A percentile compares a stretch with the other conserved stretches of the same genome.
These are phyloP conservation scores for Argyrosomus japonicus DNA, from an alignment of 2,113 vertebrate genomes.

Conservation along the genomic window DNA sequence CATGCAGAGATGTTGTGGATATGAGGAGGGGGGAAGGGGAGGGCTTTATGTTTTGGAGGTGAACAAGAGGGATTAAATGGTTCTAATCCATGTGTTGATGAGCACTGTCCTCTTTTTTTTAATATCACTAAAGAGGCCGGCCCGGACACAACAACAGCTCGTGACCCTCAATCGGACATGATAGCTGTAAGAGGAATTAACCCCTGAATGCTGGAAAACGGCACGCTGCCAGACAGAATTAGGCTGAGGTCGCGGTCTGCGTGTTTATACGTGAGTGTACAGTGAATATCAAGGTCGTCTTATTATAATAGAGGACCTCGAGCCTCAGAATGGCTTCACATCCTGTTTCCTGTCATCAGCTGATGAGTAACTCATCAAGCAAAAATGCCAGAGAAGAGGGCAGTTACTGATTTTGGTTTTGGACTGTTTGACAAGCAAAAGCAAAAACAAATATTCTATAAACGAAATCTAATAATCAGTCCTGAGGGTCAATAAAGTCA, in stretches of 20 bases:
- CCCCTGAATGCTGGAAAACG: conserved; percentile 23
- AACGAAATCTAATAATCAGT: not conserved
- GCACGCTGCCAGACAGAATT: not conserved
- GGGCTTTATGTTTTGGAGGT: conserved; percentile 38
- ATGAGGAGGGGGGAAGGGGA: not conserved
- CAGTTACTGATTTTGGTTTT: not conserved
- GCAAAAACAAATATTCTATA: not conserved
- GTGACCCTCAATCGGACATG: not conserved
- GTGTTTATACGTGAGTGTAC: conserved; percentile 16
- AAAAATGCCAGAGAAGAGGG: not conserved
- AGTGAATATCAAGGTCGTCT: not conserved
- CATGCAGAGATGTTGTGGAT: not conserved
- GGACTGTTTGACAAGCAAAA: not conserved
- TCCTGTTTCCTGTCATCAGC: not conserved
- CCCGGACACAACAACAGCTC: conserved; percentile 49
- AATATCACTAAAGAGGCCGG: conserved; percentile 9
- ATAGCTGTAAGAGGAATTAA: conserved; percentile 48
- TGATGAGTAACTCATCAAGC: not conserved
- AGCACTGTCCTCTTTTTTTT: conserved; percentile 40
- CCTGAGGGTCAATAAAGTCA: not conserved
- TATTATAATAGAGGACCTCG: not conserved
- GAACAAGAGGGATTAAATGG: conserved; percentile 54
- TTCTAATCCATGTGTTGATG: conserved; percentile 61
- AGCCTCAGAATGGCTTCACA: not conserved
- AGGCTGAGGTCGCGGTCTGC: conserved; percentile 11